Evolutionary conservation across 2,797 vertebrate genomes (phyloP).

Genomic region (Sebastiscus tertius): DNA sequence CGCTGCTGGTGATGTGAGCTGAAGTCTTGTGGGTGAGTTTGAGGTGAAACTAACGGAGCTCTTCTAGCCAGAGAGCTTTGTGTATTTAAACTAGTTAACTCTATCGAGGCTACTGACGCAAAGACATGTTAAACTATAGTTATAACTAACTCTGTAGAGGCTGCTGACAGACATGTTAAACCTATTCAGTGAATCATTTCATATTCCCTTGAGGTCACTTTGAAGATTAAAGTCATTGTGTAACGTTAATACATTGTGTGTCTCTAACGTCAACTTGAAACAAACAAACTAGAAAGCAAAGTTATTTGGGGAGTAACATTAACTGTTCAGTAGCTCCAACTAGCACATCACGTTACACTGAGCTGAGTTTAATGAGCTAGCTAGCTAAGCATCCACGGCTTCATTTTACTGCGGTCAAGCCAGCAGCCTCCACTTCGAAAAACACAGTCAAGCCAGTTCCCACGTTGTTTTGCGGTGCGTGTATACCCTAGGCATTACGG

Average conservation of each 20-base stretch:
- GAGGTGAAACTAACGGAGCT: background rate
- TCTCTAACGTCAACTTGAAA: too few species aligned
- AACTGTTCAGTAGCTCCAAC: background rate
- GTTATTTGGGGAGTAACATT: background rate
- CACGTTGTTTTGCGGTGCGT: too few species aligned
- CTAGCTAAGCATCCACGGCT: background rate
- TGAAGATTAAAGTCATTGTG: background rate
- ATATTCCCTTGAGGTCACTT: background rate
- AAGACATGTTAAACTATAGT: background rate
- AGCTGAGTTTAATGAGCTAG: background rate
- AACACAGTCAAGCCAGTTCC: too few species aligned
- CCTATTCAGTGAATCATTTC: too few species aligned
- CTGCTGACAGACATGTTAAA: background rate
- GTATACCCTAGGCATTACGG: too few species aligned
- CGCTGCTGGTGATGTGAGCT: background rate
- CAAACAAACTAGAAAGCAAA: background rate
- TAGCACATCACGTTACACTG: background rate
- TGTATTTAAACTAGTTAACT: conserved; percentile 2
- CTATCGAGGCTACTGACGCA: background rate
- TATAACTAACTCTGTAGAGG: too few species aligned
- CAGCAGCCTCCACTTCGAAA: too few species aligned
- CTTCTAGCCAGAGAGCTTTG: background rate
- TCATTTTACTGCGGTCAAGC: background rate
- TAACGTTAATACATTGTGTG: background rate
- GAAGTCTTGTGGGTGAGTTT: conserved; percentile 48